These are phyloP conservation scores for Istiophorus platypterus DNA, from an alignment of 2,113 vertebrate genomes.

Conservation along the genomic window DNA sequence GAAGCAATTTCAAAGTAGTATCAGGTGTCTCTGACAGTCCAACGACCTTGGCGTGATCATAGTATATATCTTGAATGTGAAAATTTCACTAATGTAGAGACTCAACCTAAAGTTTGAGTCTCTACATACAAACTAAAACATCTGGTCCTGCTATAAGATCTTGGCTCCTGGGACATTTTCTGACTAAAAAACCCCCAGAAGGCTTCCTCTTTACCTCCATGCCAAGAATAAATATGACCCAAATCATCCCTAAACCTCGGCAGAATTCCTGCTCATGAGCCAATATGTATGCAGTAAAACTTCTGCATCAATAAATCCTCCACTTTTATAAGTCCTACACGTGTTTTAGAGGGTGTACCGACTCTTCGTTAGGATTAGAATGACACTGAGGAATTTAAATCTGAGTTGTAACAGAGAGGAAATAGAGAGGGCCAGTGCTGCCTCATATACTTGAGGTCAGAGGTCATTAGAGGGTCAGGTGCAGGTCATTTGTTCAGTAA, in stretches of 20 bases:
- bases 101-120: slow-evolving; percentile 41
- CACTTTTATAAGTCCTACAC: background rate
- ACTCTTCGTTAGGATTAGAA: slow-evolving; percentile 35
- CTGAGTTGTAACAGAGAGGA: background rate
- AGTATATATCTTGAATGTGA: slow-evolving; percentile 75
- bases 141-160: slow-evolving; percentile 70
- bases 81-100: slow-evolving; percentile 63
- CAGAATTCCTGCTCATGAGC: slow-evolving; percentile 21
- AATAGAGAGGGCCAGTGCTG: slow-evolving; percentile 35
- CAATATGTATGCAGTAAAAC: background rate
- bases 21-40: slow-evolving; percentile 69
- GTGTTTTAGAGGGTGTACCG: slow-evolving; percentile 32
- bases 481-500: slow-evolving; percentile 13
- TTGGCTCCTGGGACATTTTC: slow-evolving; percentile 58
- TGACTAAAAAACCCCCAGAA: slow-evolving; percentile 59
- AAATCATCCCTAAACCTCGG: slow-evolving; percentile 45
- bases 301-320: slow-evolving; percentile 4
- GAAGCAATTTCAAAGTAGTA: slow-evolving; percentile 60
- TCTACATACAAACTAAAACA: slow-evolving; percentile 65
- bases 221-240: slow-evolving; percentile 72
- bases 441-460: slow-evolving; percentile 48
- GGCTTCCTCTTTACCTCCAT: slow-evolving; percentile 57
- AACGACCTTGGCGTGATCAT: slow-evolving; percentile 58
- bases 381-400: slow-evolving; percentile 43
- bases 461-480: slow-evolving; percentile 39